phyloP scores from a whole-genome alignment of 2,113 vertebrate genomes.

The Nothoprocta pentlandii region DNA sequence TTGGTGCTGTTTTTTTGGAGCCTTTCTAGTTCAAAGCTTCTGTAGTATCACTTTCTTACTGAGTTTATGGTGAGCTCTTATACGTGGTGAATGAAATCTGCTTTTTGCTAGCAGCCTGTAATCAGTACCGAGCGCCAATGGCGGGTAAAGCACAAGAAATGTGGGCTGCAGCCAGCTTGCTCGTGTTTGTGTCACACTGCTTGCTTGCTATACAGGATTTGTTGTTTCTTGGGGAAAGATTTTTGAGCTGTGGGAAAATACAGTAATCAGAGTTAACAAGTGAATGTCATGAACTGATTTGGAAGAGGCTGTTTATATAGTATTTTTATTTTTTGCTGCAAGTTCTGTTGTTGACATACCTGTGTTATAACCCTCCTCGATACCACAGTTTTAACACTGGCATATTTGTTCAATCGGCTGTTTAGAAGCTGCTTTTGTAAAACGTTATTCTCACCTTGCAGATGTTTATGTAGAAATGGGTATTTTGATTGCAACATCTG shows the following conservation, averaged over 20 bases:
- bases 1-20: not conserved
- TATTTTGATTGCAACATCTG: not conserved
- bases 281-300: not conserved
- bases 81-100: not conserved
- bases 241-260: conserved; percentile 9
- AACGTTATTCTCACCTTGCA: not conserved
- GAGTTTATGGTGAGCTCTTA: not conserved
- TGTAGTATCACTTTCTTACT: not conserved
- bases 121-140: not conserved
- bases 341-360: not conserved
- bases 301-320: not conserved
- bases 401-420: not conserved
- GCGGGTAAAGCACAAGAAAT: conserved; percentile 23
- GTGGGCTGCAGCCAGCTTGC: not conserved
- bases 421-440: conserved; percentile 5
- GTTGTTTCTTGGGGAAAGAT: not conserved
- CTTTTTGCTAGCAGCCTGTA: not conserved
- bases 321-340: not conserved
- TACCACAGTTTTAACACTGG: not conserved
- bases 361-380: not conserved
- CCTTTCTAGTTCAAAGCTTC: not conserved
- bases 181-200: not conserved
- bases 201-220: conserved; percentile 11
- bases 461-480: not conserved
- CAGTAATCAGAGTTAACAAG: not conserved